Evolutionary conservation across 2,113 vertebrate species (phyloP).

Genomic region (Chunga burmeisteri): DNA sequence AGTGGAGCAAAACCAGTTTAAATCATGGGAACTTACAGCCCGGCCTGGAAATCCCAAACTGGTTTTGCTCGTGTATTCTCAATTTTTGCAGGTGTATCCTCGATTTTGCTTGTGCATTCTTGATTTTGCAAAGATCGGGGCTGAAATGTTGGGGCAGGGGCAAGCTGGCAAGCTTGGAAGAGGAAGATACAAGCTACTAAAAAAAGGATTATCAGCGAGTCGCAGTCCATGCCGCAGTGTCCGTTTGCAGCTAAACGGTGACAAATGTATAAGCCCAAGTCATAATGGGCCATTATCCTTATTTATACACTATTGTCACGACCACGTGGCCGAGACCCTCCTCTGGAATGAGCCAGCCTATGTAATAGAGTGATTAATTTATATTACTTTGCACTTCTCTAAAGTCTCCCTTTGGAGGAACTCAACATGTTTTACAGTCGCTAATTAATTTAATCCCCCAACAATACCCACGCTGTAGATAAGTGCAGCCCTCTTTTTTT

Average conservation of each 20-base stretch:
- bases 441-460: constrained; percentile 10
- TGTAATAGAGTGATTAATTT: constrained; percentile 48
- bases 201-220: background rate
- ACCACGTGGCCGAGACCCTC: background rate
- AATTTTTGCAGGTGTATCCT: background rate
- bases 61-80: background rate
- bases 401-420: constrained; percentile 45
- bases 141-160: background rate
- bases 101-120: background rate
- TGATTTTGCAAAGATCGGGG: background rate
- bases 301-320: background rate
- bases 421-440: constrained; percentile 17
- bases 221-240: background rate
- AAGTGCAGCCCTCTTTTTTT: background rate
- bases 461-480: background rate
- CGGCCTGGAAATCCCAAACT: background rate
- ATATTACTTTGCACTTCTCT: constrained; percentile 38
- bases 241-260: background rate
- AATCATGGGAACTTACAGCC: background rate
- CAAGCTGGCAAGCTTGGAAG: background rate
- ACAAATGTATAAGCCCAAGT: background rate
- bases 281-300: constrained; percentile 20
- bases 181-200: background rate
- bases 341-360: background rate
- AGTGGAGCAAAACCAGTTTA: background rate